Evolutionary conservation across 2,113 vertebrate genomes (phyloP), one percentile per base, ranked within the genome.

Genomic region (Gopherus flavomarginatus): DNA sequence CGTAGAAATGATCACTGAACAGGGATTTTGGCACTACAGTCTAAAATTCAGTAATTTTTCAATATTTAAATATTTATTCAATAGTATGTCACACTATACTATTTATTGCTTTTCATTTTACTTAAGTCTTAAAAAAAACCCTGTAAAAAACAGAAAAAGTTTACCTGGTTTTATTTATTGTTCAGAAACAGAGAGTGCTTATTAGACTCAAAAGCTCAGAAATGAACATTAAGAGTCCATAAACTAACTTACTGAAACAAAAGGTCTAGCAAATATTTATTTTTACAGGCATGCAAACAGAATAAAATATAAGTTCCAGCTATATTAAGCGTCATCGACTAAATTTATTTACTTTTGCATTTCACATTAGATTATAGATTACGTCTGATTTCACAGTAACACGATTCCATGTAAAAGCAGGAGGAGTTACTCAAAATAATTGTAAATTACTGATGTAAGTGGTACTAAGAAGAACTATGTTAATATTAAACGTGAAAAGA

Each of bases 381-480:
- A 95, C 91, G 89, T 94, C n/a, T 42, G 85, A 93, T 93, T 95
- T 97, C 94, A 90, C 50, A 75, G 81, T 83, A 92, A 96, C 27
- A 56, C 38, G 22, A 95, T 7, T 19, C 5, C 57, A 83, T 8
- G 52, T 11, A 91, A 84, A 57, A 89, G 86, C 19, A 95, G 72
- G 22, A 83, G 79, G 9, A 93, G 57, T 86, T 88, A 93, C 16
- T 49, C 86, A 86, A 90, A 96, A 88, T 35, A 77, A 89, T 29
- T 80, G 2, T 56, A 49, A 83, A 44, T 11, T 50, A 11, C 65
- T 87, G 24, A 84, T 89, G 38, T 44, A 89, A 92, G 54, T 47
- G 31, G 10, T 54, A 93, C 12, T 65, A 65, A 84, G 85, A 38
- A 69, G 93, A 50, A 77, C 3, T 54, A 85, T 52, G 4, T 72